Base-by-base conservation (phyloP, 2,888 invertebrate species). In the Crossocerus cetratus region DNA sequence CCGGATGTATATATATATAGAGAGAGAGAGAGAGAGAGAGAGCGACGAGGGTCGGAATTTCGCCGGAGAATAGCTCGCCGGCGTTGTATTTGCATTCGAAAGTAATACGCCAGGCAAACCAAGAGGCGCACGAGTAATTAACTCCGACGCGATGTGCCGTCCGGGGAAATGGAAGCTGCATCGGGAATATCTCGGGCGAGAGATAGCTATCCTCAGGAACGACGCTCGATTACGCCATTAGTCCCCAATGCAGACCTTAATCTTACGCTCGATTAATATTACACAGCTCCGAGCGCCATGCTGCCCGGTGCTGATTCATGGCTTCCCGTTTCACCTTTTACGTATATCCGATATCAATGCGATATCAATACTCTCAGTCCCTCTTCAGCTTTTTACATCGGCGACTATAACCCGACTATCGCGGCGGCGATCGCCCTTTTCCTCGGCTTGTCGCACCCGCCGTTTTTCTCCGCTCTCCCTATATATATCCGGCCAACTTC, bases 81-180 rank as follows among this genome's bases (percentile, higher is more conserved):
- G 11, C 58, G 18, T 32, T 22, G n/a, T 32, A 32, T 58, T 58
- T 18, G 16, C 22, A 21, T 32, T 42, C 3, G 49, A 43, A 69
- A 65, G 43, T 53, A 65, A 59, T 65, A 49, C 2, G 42, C 54
- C n/a, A 42, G 0, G 42, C 58, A 32, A 42, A 58, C 22, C 21
- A 20, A 32, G 58, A 32, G 49, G 16, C 2, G 16, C 49, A 49
- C 49, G 49, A 49, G 49, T 49, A 49, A 49, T 49, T 49, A 49
- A 49, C 49, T 49, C 5, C 49, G 49, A 49, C 49, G 16, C n/a
- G n/a, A 49, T 14, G n/a, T n/a, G 49, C 49, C 14, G 2, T 49
- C 16, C 49, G 49, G 16, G 49, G 16, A 49, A 49, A 49, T 49
- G 49, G 49, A 32, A 49, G 49, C 49, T 49, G 49, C 49, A 32